Evolutionary conservation across 1,140 invertebrate genomes (phyloP).

Genomic region (Triops cancriformis): DNA sequence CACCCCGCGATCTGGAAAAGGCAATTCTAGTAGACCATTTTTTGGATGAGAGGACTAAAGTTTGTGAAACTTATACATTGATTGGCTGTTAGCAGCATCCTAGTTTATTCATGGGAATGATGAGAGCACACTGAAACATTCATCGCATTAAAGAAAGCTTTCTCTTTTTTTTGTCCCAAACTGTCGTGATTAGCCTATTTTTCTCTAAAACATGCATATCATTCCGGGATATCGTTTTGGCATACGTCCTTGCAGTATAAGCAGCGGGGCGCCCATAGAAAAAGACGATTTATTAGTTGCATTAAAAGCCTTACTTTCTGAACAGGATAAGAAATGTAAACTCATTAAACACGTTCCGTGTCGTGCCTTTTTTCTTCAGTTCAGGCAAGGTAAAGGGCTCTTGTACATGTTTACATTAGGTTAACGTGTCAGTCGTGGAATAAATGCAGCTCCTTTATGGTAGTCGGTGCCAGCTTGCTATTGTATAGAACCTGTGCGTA

Average conservation of each 20-base stretch:
- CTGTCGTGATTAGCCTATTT: neutral
- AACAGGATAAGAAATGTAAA: too few species aligned
- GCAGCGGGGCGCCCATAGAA: neutral
- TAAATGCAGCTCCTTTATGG: too few species aligned
- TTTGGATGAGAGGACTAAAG: neutral
- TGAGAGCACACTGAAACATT: neutral
- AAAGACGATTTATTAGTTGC: too few species aligned
- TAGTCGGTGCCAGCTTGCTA: too few species aligned
- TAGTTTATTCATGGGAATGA: constrained; percentile 8
- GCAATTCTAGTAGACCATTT: neutral
- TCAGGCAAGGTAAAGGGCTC: too few species aligned
- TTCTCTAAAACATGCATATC: neutral
- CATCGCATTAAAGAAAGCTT: neutral
- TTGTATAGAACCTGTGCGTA: too few species aligned
- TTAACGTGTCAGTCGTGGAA: too few species aligned
- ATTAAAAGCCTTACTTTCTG: too few species aligned
- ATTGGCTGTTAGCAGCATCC: neutral
- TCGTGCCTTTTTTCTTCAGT: too few species aligned
- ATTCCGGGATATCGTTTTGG: neutral
- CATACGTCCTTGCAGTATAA: neutral
- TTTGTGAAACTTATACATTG: neutral
- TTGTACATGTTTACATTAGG: too few species aligned
- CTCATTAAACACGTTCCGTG: too few species aligned
- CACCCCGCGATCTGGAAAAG: neutral
- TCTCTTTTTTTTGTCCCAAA: neutral